phyloP scores from a whole-genome alignment of 2,888 invertebrate genomes.

The Amphipoea oculea region DNA sequence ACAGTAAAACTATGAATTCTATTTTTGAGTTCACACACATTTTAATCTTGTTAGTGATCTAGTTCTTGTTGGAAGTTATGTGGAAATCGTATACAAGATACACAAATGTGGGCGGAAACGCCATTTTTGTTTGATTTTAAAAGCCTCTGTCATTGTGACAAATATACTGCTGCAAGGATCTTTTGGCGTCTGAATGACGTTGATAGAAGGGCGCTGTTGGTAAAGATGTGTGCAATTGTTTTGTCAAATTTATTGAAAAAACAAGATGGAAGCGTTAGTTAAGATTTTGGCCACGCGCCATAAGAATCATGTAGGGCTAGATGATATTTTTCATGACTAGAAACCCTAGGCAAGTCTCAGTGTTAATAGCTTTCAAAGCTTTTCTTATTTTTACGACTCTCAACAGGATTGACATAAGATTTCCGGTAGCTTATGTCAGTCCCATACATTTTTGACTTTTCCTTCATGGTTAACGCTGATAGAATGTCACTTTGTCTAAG shows the following conservation, averaged over 20 bases:
- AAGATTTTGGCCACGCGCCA: too few relatives aligned
- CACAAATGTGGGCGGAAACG: neutral
- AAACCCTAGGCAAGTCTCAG: too few relatives aligned
- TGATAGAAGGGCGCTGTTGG: neutral
- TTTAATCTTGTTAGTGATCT: constrained; percentile 65
- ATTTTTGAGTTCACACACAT: constrained; percentile 56
- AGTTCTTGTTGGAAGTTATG: constrained; percentile 48
- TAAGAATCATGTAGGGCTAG: neutral
- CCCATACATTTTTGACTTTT: too few relatives aligned
- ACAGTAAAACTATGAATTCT: constrained; percentile 46
- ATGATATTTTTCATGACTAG: neutral
- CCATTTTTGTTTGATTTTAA: neutral
- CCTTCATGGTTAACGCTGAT: too few relatives aligned
- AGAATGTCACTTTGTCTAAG: too few relatives aligned
- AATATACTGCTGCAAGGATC: neutral
- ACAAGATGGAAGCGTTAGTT: neutral
- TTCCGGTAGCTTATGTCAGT: too few relatives aligned
- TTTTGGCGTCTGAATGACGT: neutral
- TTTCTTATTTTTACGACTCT: too few relatives aligned
- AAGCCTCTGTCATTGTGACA: neutral
- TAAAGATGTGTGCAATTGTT: neutral
- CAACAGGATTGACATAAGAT: too few relatives aligned
- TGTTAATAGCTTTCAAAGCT: too few relatives aligned
- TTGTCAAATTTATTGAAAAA: neutral
- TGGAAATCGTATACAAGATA: constrained; percentile 30